Base-by-base conservation (phyloP, 2,113 vertebrate genomes). In the Mus spicilegus region DNA sequence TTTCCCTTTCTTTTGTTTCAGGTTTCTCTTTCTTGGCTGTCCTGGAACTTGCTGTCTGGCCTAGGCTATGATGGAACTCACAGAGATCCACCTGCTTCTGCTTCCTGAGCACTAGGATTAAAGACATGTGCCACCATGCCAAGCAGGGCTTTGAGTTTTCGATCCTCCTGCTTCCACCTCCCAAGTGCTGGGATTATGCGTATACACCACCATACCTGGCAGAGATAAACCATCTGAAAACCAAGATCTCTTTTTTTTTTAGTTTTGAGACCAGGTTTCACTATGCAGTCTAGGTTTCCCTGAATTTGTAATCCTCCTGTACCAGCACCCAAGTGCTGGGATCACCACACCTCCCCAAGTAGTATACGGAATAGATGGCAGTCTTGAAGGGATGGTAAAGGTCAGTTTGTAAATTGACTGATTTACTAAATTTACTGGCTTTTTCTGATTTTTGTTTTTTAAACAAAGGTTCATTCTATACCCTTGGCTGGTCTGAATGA, bases 341-440 rank as follows among this genome's bases (percentile, higher is more conserved):
- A 70, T 87, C 24, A 77, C 33, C 26, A 9, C 30, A 61, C 84
- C 51, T 33, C 73, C 49, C 36, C 54, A 20, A 20, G 75, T 20
- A 54, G 3, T 17, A 86, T 22, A 84, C 65, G 1, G 85, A 96
- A 92, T 11, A 26, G 92, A 54, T n/a, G 49, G 88, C 8, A 97
- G 80, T 82, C 61, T 14, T 80, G 19, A 87, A 14, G 61, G 14
- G 24, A 75, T 61, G 8, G 51, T 26, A 91, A 88, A 6, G 8
- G 3, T 46, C 28, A 95, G 80, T 93, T 42, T 94, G 28, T 54
- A 67, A 76, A 95, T 90, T 42, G 42, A 42, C 42, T 42, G 42
- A 42, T 42, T 42, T 42, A 42, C 42, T 42, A 42, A 42, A 42
- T 42, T 42, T 42, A 42, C 42, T 42, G 42, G 42, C 42, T 42